Evolutionary conservation across 2,797 vertebrate genomes (phyloP), one percentile per base, ranked within the genome.

Genomic region (Sebastes umbrosus): DNA sequence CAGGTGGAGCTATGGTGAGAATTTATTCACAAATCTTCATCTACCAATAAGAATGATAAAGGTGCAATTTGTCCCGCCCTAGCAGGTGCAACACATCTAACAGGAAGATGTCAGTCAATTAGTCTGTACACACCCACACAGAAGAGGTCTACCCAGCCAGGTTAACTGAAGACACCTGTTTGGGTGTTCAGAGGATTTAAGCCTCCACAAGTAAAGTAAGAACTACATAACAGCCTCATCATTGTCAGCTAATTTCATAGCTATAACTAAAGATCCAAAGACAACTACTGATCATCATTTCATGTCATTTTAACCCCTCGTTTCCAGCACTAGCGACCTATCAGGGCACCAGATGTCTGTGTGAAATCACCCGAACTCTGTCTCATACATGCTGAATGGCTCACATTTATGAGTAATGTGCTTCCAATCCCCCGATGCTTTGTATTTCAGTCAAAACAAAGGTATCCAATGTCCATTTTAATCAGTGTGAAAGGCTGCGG

Each of bases 391-490:
- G 34, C 46, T 60, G 29, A 70, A 80, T 78, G 71, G 66, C 27
- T 83, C 62, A 16, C 77, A 85, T 83, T 88, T 80, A 82, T 87
- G 86, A 83, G 73, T 82, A 75, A 91, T 83, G 46, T 46, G 8
- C 74, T 12, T 84, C 57, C 69, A 81, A 64, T 73, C 77, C 86
- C 77, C 64, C 8, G 59, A 77, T 77, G 79, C 77, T 83, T 74
- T 73, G 46, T 54, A 31, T 74, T 73, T 79, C 59, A 85, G 85
- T 87, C 88, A 92, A 94, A 95, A 93, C 90, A 94, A 75, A 86
- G 62, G 81, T 84, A 89, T 94, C 87, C 55, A 1, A 80, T 94
- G 88, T 95, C 85, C 54, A 75, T 82, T 92, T 91, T 85, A 90
- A 94, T 94, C 86, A 85, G 62, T 4, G 29, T 84, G 39, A 90